These are phyloP conservation scores for Cremastobaeus sp. DNA, from an alignment of 2,888 invertebrate species.

Conservation along the genomic window DNA sequence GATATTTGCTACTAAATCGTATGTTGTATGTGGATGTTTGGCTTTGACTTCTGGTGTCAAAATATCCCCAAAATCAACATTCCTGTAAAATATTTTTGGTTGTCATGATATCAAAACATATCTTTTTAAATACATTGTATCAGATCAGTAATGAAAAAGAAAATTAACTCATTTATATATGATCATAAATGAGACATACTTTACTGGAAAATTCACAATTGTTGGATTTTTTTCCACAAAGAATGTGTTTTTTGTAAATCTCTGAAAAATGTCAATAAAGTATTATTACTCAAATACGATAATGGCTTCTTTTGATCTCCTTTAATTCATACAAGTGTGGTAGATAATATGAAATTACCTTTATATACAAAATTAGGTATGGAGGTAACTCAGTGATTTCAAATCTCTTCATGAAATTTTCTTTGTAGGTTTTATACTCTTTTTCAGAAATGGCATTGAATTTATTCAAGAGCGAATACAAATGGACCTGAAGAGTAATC, in stretches of 20 bases:
- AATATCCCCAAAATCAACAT: constrained; percentile 98
- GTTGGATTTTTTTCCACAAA: constrained; percentile 99
- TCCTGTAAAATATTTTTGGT: constrained; percentile 80
- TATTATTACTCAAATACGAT: too few relatives aligned
- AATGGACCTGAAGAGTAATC: constrained; percentile 85
- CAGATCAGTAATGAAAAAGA: not conserved
- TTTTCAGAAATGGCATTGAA: constrained; percentile 97
- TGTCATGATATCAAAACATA: constrained; percentile 64
- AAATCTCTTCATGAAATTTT: constrained; percentile 97
- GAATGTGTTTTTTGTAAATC: constrained; percentile 99
- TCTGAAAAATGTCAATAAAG: constrained; percentile 77
- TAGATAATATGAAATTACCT: constrained; percentile 78
- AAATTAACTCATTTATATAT: constrained; percentile 46
- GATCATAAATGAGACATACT: constrained; percentile 82
- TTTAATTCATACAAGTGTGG: constrained; percentile 1
- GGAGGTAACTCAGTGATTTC: constrained; percentile 96
- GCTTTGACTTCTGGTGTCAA: constrained; percentile 90
- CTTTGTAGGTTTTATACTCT: constrained; percentile 99
- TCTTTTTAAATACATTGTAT: not conserved
- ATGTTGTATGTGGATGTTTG: constrained; percentile 88
- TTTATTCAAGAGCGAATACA: constrained; percentile 95
- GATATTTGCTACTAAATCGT: constrained; percentile 98
- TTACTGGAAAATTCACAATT: constrained; percentile 99
- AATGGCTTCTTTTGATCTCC: too few relatives aligned
- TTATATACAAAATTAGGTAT: constrained; percentile 96